Base-by-base conservation (phyloP, 2,797 vertebrate genomes). In the Champsocephalus esox region DNA sequence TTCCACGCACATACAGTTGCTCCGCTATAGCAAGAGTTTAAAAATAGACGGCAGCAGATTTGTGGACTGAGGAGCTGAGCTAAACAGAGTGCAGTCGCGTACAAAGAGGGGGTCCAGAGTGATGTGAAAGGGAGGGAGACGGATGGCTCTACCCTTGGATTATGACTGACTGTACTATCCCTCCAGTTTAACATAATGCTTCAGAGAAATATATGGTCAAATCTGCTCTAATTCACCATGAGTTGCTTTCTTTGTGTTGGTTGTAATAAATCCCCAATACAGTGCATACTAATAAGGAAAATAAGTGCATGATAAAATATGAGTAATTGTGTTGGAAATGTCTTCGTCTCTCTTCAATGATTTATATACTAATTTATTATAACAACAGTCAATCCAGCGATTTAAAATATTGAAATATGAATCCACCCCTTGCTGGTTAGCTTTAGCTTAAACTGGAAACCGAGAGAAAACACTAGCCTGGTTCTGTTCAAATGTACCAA, bases 1-100 rank as follows among this genome's bases (percentile, higher is more conserved):
- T 92, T 92, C 92, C 70, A 86, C 71, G 9, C 92, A 91, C 88
- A 90, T 82, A 70, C 71, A 63, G 75, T 80, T 70, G 79, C 88
- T 87, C 77, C 56, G 59, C 89, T 92, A 89, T 90, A 85, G 89
- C 88, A 82, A 85, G 88, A 80, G 87, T 90, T 87, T 93, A 92
- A 89, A 92, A 93, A 93, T 93, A 93, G 92, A 88, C 70, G 9
- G 43, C 73, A 83, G 86, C 77, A 85, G 86, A 90, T 82, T 86
- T 74, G 73, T 73, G 84, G 81, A 83, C 80, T 50, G 82, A 77
- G 64, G 61, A 81, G 85, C 79, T 46, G 75, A 80, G 84, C 81
- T 80, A 77, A 88, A 88, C 83, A 62, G 78, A 86, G 82, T 80
- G 60, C 69, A 44, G 68, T 55, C 11, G 41, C 2, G 11, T 70